Base-by-base conservation (phyloP, 2,113 vertebrate genomes). In the Onychorhynchus coronatus region DNA sequence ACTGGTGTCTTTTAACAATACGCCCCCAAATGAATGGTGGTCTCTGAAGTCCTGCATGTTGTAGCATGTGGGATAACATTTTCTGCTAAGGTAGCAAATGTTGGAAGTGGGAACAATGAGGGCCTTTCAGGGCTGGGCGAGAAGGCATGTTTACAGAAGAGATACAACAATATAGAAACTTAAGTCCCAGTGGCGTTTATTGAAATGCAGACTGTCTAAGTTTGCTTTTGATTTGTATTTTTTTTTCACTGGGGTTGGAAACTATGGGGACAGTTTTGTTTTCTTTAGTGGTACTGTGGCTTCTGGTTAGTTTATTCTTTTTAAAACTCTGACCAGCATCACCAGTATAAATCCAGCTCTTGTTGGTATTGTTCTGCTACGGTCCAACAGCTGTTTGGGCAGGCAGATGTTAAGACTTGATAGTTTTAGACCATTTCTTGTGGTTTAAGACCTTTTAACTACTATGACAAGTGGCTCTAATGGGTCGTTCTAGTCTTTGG, bases 111-210 rank as follows among this genome's bases (percentile, higher is more conserved):
- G 92, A 96, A 93, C 90, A 94, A 90, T 90, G 82, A 80, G 85
- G 35, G 74, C 78, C 53, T 96, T 95, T 94, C 88, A 96, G 79
- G 82, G 55, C 88, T 67, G 90, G 90, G 75, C 3, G 13, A 85
- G 85, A 83, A 96, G 82, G 90, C 93, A 71, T 95, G 82, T 96
- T 94, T 92, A 55, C 95, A 94, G 88, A 96, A 94, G 78, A 96
- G 96, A 94, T 84, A 88, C 72, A 77, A 49, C 71, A 20, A 80
- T 62, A 55, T 18, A 91, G 89, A 73, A 91, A 85, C 87, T 70
- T 65, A 59, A 91, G 78, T 90, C 90, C 85, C 47, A 11, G n/a
- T 58, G 88, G 65, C 8, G 0, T 88, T 91, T 88, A 83, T 59
- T 96, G 93, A 95, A 94, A 90, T 80, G 90, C 90, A 88, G 88